A percentile compares a stretch with the other conserved stretches of the same genome.
Evolutionary conservation across 2,888 invertebrate genomes (phyloP).

Genomic region (Epirrita christyi): DNA sequence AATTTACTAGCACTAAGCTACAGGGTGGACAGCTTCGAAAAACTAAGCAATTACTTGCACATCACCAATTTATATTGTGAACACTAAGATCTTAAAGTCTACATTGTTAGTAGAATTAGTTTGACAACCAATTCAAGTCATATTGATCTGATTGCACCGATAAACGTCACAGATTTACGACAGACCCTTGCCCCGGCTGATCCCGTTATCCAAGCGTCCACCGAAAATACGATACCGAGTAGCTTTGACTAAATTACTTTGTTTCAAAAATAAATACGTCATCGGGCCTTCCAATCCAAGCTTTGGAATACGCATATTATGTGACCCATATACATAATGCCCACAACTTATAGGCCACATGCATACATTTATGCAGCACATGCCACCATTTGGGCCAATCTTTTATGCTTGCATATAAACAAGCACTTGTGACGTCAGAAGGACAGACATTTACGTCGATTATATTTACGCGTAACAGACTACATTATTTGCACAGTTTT

Average conservation of each 20-base stretch:
- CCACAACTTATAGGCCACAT: conserved; percentile 10
- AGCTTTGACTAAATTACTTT: not conserved
- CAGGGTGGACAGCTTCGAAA: no score
- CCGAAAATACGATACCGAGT: not conserved
- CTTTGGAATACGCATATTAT: not conserved
- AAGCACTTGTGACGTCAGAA: conserved; percentile 6
- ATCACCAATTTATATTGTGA: no score
- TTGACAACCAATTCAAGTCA: no score
- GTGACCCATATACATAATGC: conserved; percentile 5
- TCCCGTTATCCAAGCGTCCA: not conserved
- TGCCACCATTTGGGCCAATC: not conserved
- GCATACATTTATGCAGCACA: conserved; percentile 14
- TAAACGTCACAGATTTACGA: no score
- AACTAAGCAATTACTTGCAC: no score
- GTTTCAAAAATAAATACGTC: not conserved
- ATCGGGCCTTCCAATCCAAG: not conserved
- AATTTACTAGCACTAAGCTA: no score
- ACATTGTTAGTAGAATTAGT: no score
- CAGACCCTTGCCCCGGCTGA: not conserved
- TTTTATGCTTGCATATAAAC: conserved; percentile 10
- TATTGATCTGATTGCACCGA: no score
- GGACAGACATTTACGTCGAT: not conserved
- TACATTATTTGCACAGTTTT: no score
- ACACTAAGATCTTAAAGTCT: no score
- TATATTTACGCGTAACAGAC: not conserved